Conservation (phyloP, 2,113 vertebrate genomes). For the Gymnobelideus leadbeateri region DNA sequence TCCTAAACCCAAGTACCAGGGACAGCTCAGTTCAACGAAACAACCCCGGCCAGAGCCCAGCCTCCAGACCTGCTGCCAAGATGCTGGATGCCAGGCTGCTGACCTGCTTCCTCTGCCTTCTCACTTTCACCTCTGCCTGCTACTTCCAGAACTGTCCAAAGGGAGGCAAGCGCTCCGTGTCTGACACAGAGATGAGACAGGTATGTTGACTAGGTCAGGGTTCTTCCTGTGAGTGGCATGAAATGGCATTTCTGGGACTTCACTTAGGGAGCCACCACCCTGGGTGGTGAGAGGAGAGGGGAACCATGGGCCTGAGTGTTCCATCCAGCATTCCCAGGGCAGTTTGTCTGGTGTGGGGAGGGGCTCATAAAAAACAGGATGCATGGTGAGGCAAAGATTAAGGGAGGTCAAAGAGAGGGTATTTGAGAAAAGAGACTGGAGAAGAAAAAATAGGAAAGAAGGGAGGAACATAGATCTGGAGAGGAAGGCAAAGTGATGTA, state of each 20-base stretch:
- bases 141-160: conserved; percentile 99
- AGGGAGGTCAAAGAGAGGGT: background rate
- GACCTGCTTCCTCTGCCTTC: conserved; percentile 88
- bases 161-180: conserved; percentile 91
- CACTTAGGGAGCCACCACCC: background rate
- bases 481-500: background rate
- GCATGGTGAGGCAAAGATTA: background rate
- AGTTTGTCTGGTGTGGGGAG: conserved; percentile 6
- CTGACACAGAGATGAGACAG: conserved; percentile 86
- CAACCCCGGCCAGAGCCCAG: background rate
- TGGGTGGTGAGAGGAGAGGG: background rate
- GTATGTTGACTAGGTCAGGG: conserved; percentile 66
- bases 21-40: background rate
- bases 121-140: conserved; percentile 92
- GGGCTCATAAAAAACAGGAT: background rate
- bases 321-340: background rate
- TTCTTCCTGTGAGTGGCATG: background rate
- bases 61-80: conserved; percentile 12
- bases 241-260: no score
- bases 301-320: background rate
- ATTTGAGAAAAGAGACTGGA: background rate
- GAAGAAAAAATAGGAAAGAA: background rate
- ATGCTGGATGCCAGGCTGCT: conserved; percentile 87
- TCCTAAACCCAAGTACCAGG: background rate
- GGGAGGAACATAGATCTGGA: background rate